phyloP scores from a whole-genome alignment of 2,888 invertebrate genomes.

The Acronicta aceris region DNA sequence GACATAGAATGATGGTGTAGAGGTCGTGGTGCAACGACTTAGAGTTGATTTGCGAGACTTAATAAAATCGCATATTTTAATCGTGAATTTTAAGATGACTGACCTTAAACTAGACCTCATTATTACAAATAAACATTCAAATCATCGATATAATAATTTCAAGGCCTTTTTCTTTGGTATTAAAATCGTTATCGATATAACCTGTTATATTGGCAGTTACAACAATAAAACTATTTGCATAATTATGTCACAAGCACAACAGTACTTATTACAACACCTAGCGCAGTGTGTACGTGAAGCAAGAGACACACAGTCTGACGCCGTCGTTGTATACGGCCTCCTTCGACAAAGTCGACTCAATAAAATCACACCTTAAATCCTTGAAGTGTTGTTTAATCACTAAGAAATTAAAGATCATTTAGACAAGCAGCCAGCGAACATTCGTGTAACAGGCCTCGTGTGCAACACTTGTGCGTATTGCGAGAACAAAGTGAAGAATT shows the following conservation, averaged over 20 bases:
- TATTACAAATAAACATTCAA: neutral
- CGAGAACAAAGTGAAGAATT: conserved; percentile 37
- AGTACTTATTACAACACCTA: conserved; percentile 37
- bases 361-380: conserved; percentile 71
- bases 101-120: conserved; percentile 12
- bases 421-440: conserved; percentile 63
- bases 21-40: conserved; percentile 23
- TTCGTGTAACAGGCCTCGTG: conserved; percentile 67
- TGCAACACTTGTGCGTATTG: conserved; percentile 56
- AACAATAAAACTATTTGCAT: conserved; percentile 29
- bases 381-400: conserved; percentile 78
- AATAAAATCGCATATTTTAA: neutral
- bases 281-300: conserved; percentile 17
- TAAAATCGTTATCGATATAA: conserved; percentile 10
- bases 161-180: neutral
- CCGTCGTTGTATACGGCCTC: conserved; percentile 28
- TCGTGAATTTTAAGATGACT: no score
- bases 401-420: conserved; percentile 72
- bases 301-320: conserved; percentile 20
- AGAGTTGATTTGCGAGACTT: conserved; percentile 4
- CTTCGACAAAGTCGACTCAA: conserved; percentile 45
- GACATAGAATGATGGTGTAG: conserved; percentile 35
- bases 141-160: neutral
- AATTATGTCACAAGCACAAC: conserved; percentile 41
- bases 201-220: neutral